These are phyloP conservation scores for Caranx ignobilis DNA, from an alignment of 2,113 vertebrate species.

Conservation along the genomic window DNA sequence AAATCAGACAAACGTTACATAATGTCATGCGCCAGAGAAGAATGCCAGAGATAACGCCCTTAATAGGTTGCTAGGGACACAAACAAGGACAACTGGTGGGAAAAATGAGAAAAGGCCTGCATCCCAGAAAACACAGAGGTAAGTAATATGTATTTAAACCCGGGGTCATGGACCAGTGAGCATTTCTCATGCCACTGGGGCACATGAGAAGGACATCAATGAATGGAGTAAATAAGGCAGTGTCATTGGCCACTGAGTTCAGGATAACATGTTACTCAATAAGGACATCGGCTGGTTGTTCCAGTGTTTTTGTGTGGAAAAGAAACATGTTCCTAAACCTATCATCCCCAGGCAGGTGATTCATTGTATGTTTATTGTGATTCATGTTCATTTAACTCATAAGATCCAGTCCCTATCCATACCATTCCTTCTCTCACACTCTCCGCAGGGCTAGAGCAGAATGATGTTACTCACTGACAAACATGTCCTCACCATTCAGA, in stretches of 20 bases:
- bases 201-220: conserved; percentile 67
- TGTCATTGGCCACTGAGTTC: conserved; percentile 62
- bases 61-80: neutral
- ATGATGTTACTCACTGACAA: neutral
- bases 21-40: neutral
- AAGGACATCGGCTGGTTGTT: conserved; percentile 17
- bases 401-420: neutral
- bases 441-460: neutral
- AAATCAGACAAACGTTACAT: neutral
- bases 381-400: neutral
- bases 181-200: conserved; percentile 64
- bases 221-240: conserved; percentile 57
- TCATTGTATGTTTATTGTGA: neutral
- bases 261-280: conserved; percentile 57
- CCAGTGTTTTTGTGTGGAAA: neutral
- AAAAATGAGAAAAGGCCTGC: conserved; percentile 20
- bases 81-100: conserved; percentile 31
- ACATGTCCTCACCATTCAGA: neutral
- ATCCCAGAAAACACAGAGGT: conserved; percentile 40
- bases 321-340: neutral
- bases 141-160: conserved; percentile 67
- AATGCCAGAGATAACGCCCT: conserved; percentile 6
- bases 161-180: conserved; percentile 64
- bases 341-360: neutral
- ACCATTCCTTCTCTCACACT: neutral